phyloP scores from a whole-genome alignment of 2,797 vertebrate species.

The Lindbergichthys nudifrons region DNA sequence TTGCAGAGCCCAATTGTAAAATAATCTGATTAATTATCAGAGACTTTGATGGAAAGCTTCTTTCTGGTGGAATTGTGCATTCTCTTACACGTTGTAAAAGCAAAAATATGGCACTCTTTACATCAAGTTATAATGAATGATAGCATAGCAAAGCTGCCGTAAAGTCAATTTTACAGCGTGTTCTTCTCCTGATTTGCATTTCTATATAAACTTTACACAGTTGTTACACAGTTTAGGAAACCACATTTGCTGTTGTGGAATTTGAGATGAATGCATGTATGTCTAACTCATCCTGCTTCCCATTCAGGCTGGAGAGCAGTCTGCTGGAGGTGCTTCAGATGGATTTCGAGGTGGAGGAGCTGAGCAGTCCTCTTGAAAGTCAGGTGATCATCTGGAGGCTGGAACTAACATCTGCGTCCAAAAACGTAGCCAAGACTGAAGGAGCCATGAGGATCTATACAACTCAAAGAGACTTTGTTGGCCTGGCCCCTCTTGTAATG shows the following conservation, averaged over 20 bases:
- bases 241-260: neutral
- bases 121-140: neutral
- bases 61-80: constrained; percentile 23
- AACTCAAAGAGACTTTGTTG: constrained; percentile 90
- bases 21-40: constrained; percentile 42
- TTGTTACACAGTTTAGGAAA: neutral
- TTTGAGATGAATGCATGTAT: neutral
- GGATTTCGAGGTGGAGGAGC: constrained; percentile 91
- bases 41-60: constrained; percentile 23
- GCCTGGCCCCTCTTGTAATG: constrained; percentile 92
- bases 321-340: constrained; percentile 92
- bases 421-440: constrained; percentile 79
- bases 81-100: neutral
- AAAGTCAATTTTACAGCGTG: neutral
- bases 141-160: neutral
- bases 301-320: constrained; percentile 77
- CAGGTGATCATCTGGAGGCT: constrained; percentile 95
- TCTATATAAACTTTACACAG: neutral
- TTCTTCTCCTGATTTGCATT: constrained; percentile 4
- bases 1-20: constrained; percentile 16
- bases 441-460: constrained; percentile 93
- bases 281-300: constrained; percentile 27
- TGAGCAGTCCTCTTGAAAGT: constrained; percentile 85
- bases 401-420: constrained; percentile 85
- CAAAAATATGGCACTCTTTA: neutral